phyloP scores from a whole-genome alignment of 2,113 vertebrate genomes.

The Crotalus helleri region DNA sequence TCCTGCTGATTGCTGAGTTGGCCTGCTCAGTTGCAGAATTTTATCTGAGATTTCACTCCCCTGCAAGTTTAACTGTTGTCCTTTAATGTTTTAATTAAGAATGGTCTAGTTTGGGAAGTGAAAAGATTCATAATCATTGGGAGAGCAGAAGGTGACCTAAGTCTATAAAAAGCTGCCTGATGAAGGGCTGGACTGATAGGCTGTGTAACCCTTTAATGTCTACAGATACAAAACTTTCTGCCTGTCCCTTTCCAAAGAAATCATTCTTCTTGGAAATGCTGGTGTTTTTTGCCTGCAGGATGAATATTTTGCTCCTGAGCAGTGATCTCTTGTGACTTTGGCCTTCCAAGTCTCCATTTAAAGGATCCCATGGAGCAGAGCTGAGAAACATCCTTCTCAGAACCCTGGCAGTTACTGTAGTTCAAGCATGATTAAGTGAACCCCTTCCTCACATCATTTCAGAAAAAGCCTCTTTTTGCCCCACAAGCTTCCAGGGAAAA shows the following conservation, averaged over 20 bases:
- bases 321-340: not conserved
- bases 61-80: not conserved
- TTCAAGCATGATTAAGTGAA: not conserved
- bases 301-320: not conserved
- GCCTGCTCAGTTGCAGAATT: not conserved
- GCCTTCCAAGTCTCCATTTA: not conserved
- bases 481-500: not conserved
- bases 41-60: not conserved
- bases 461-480: not conserved
- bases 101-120: not conserved
- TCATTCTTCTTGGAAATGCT: not conserved
- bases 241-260: not conserved
- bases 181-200: not conserved
- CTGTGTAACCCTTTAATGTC: not conserved
- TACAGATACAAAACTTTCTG: not conserved
- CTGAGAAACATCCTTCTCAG: not conserved
- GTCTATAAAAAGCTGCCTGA: not conserved
- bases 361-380: not conserved
- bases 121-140: not conserved
- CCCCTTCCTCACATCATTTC: not conserved
- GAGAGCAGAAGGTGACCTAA: not conserved
- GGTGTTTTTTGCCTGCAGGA: not conserved
- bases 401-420: not conserved
- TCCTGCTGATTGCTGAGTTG: not conserved
- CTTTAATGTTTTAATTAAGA: not conserved